phyloP scores from a whole-genome alignment of 2,797 vertebrate genomes.

The Karalla daura region DNA sequence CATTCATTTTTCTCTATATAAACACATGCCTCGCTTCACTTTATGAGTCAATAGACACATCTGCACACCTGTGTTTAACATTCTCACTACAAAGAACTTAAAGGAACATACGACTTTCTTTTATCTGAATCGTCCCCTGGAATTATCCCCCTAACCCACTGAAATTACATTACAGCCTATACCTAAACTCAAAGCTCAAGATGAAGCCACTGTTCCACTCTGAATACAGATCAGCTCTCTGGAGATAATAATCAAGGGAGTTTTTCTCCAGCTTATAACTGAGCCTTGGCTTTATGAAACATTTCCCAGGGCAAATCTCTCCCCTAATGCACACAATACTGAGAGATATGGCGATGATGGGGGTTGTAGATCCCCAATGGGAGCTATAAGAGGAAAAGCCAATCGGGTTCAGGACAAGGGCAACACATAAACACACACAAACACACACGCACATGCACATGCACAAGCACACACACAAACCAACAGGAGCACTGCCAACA shows the following conservation, averaged over 20 bases:
- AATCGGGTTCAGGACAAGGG: constrained; percentile 28
- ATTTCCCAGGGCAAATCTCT: neutral
- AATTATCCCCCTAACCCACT: neutral
- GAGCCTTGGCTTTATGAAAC: neutral
- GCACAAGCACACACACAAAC: neutral
- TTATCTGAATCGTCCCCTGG: neutral
- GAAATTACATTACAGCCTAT: neutral
- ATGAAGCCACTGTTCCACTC: neutral
- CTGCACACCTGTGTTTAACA: neutral
- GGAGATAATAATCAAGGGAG: neutral
- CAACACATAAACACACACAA: constrained; percentile 8
- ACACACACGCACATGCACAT: neutral
- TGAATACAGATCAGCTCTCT: constrained; percentile 1
- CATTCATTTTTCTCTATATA: neutral
- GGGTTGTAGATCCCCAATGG: constrained; percentile 18
- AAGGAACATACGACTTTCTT: too few species aligned
- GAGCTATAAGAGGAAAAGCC: constrained; percentile 26
- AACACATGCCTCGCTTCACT: too few species aligned
- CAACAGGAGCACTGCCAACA: neutral
- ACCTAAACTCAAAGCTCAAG: neutral
- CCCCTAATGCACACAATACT: neutral
- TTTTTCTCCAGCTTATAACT: neutral
- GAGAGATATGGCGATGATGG: constrained; percentile 15
- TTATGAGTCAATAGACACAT: too few species aligned
- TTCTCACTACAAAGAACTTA: neutral